Evolutionary conservation across 2,113 vertebrate genomes (phyloP), one percentile per base, ranked within the genome.

Genomic region (Panurus biarmicus): DNA sequence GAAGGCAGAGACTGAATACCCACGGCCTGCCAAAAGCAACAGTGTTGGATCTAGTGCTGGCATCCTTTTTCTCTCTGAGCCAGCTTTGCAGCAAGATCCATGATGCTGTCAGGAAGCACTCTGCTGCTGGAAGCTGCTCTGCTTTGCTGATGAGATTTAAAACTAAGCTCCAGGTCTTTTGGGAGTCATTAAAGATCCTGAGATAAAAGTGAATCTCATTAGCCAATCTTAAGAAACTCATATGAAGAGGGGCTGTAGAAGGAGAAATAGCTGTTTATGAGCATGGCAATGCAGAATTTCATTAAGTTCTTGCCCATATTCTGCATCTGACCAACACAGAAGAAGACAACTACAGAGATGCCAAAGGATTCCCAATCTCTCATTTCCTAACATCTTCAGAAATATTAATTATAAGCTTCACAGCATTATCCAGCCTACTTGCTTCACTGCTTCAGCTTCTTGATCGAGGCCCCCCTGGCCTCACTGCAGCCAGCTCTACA

Each of bases 141-240:
- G 90, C 79, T 95, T 94, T 65, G 72, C 94, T 95, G 95, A 95
- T 86, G 82, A 95, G 87, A 90, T 86, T 94, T 94, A 91, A 92
- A 94, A 84, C 82, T 94, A 91, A 95, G 96, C 90, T 92, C 60
- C 45, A 61, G 53, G 69, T 90, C 95, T 95, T 85, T 20, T 38
- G 85, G 87, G 95, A 95, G 92, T 72, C 20, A 24, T 95, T 95
- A 94, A 95, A 93, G 90, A 95, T 94, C 82, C 82, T 73, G 75
- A 95, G 87, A 95, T 94, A 94, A 97, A 95, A 95, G 94, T 71
- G 79, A 95, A 93, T 95, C 94, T 96, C 64, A 80, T 97, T 94
- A 97, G 85, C 58, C 85, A 80, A 18, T 91, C 87, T 90, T 90
- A 91, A 93, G 90, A 74, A 95, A 91, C 87, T 93, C 85, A 51